Base-by-base conservation (phyloP, 37 sponge, comb jelly and placozoan species). In the Axinella damicornis region DNA sequence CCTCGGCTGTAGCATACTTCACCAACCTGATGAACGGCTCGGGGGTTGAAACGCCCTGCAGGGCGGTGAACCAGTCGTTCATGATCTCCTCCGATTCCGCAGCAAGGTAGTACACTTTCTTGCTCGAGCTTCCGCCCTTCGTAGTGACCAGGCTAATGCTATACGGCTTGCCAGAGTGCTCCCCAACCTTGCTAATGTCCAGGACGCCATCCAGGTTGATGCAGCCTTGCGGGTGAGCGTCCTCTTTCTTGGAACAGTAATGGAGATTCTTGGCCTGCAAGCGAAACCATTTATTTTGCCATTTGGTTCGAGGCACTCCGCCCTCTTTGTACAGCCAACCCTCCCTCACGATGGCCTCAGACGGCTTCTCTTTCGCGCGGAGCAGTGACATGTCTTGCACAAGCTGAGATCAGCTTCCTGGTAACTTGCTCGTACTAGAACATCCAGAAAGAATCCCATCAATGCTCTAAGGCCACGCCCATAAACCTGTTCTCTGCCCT, bases 261-360 rank as follows among this genome's bases (percentile, higher is more conserved):
- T 39, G 65, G 61, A 94, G 53, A 17, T 35, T 67, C 25, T 64
- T 35, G 41, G 60, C 87, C 32, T 83, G 63, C 15, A 94, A 71
- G 1, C 68, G 75, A 64, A 94, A 89, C 87, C 84, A 90, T 38
- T 90, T 52, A 55, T 35, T 40, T 70, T 94, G 94, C 94, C 94
- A 94, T 59, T 85, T 82, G 57, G 21, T 72, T 25, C 58, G 38
- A 4, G 82, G 66, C 28, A 73, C 77, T 0, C 94, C 90, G 4
- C 94, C 90, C 54, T 89, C 90, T 57, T 94, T 94, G 22, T 78
- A 46, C 52, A 94, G 70, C 90, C 87, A 87, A 24, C 94, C 94
- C 25, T 90, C 91, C 34, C 76, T 85, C 46, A 46, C 46, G 46
- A 46, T 46, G 9, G 46, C 46, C 46, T 46, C 46, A 4, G 46